Evolutionary conservation across 2,797 vertebrate species (phyloP), one percentile per base, ranked within the genome.

Genomic region (Cryptoprocta ferox): DNA sequence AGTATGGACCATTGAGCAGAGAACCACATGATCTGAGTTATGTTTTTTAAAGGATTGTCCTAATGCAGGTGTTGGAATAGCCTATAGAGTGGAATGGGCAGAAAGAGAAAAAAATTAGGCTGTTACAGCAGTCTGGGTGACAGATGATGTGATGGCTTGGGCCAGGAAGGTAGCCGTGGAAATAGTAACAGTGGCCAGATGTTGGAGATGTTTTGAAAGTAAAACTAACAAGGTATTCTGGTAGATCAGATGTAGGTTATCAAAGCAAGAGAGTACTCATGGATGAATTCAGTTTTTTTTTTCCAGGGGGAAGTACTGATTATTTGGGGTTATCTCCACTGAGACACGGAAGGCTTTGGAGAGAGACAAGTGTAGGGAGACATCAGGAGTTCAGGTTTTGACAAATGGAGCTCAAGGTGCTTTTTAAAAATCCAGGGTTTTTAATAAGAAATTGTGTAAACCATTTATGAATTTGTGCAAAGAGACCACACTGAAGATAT

Each of bases 391-490:
- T 59, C 56, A n/a, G n/a, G 50, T 91, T 95, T 50, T 65, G n/a
- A 94, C 78, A 75, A 18, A 16, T 42, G 30, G 84, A 84, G 8
- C 45, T 32, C 16, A 30, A 53, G 12, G 28, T 89, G 6, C n/a
- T 61, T 84, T 42, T 66, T 66, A 79, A 53, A 83, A 65, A 73
- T 66, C 12, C 24, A 89, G 24, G 21, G 73, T 35, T 13, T 76
- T 95, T 81, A 79, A 75, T 94, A 73, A 88, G 71, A 56, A 83
- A 13, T 91, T 75, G 3, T 59, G 30, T 80, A 89, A 73, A 30
- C 15, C 15, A 50, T 42, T 66, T 59, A 50, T 39, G n/a, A 84
- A 53, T 88, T 84, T 37, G 24, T 42, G 24, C 14, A 30, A 94
- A 65, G 45, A 26, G 24, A 92, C 26, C 56, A 37, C 48, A 26